Conservation (phyloP, 2,113 vertebrate species). For the Callipepla californica region DNA sequence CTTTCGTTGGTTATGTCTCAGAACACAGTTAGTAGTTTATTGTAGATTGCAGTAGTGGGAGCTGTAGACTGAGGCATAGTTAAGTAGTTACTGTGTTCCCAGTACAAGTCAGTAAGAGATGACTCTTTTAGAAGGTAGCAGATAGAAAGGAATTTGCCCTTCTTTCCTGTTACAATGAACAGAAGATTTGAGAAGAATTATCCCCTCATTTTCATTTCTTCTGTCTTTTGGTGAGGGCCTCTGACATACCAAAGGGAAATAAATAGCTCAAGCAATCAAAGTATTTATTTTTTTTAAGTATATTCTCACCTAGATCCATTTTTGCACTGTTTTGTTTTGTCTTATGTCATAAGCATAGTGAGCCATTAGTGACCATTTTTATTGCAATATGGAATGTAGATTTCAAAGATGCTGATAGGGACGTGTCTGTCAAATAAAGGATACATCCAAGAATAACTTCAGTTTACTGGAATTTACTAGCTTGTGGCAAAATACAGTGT, state of each 20-base stretch:
- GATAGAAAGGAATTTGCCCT: fast-evolving
- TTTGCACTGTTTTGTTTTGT: neutral
- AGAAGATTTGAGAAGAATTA: neutral
- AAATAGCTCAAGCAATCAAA: neutral
- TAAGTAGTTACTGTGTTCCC: neutral
- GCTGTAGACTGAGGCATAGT: neutral
- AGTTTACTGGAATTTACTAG: conserved; percentile 21
- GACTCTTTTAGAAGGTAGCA: neutral
- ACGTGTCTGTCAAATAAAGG: neutral
- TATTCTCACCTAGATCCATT: neutral
- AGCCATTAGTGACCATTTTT: conserved; percentile 46
- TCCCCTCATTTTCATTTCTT: neutral
- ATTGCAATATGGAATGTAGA: neutral
- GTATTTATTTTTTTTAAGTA: neutral
- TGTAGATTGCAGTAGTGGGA: neutral
- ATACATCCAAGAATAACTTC: conserved; percentile 9
- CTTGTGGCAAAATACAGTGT: conserved; percentile 37
- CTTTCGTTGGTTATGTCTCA: neutral
- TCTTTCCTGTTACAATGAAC: neutral
- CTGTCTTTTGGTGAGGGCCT: neutral
- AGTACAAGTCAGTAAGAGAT: neutral
- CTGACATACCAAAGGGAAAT: neutral
- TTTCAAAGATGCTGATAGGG: conserved; percentile 1
- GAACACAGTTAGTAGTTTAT: neutral
- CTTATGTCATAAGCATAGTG: neutral